Percentiles rank a stretch among this genome's conserved stretches.
Evolutionary conservation across 2,888 invertebrate genomes (phyloP).

Genomic region (Mactromeris polynyma): DNA sequence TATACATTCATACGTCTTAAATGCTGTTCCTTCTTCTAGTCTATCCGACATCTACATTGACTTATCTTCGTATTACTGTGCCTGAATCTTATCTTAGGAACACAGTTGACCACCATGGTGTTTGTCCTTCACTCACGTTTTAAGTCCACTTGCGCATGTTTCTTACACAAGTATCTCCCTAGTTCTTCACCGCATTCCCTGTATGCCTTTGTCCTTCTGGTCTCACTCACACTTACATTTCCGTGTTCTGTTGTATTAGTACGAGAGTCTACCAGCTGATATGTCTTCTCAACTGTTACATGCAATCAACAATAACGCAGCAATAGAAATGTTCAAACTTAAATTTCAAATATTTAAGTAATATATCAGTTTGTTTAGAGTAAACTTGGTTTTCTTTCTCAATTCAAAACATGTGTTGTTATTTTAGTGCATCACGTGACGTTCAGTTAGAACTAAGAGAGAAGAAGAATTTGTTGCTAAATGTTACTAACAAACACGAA

Average conservation of each 20-base stretch:
- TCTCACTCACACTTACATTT: no score
- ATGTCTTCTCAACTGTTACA: not conserved
- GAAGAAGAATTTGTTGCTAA: not conserved
- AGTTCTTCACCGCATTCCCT: not conserved
- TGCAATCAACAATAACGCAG: no score
- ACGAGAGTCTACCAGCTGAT: no score
- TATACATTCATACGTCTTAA: not conserved
- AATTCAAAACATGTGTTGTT: not conserved
- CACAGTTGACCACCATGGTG: not conserved
- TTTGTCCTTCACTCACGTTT: not conserved
- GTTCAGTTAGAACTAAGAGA: not conserved
- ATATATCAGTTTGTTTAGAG: not conserved
- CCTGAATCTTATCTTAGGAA: not conserved
- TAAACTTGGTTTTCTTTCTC: not conserved
- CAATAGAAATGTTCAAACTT: no score
- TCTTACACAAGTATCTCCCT: no score
- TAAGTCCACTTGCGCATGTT: no score
- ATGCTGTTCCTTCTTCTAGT: not conserved
- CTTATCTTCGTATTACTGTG: not conserved
- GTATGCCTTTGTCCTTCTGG: not conserved
- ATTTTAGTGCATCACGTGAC: not conserved
- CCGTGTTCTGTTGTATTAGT: no score
- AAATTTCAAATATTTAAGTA: not conserved
- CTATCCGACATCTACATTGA: not conserved
- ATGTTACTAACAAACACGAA: slow-evolving; percentile 13